Evolutionary conservation across 2,888 invertebrate species (phyloP).

Genomic region (Ochropleura leucogaster): DNA sequence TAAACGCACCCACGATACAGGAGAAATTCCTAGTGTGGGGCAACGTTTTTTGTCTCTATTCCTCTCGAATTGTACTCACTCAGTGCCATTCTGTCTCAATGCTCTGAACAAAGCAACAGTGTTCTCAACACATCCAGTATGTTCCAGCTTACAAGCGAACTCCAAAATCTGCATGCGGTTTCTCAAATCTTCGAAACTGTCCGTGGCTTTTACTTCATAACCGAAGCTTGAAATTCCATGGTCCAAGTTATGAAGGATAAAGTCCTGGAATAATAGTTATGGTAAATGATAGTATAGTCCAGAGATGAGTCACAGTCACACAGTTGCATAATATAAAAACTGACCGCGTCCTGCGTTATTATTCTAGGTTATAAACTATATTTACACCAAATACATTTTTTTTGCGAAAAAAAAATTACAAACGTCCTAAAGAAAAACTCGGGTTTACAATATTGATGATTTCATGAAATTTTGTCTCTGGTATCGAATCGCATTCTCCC

Average conservation of each 20-base stretch:
- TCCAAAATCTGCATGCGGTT: slow-evolving; percentile 90
- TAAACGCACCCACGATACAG: too few relatives aligned
- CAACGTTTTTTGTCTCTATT: neutral
- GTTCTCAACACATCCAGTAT: slow-evolving; percentile 87
- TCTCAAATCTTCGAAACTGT: slow-evolving; percentile 88
- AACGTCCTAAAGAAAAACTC: too few relatives aligned
- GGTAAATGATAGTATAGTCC: neutral
- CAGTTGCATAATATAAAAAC: too few relatives aligned
- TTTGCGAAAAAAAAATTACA: too few relatives aligned
- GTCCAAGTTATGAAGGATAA: slow-evolving; percentile 72
- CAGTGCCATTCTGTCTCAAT: slow-evolving; percentile 76
- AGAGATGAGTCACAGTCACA: neutral
- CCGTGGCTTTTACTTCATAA: slow-evolving; percentile 78
- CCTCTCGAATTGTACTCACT: slow-evolving; percentile 71
- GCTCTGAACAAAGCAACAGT: slow-evolving; percentile 73
- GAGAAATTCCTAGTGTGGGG: too few relatives aligned
- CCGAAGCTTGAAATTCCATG: slow-evolving; percentile 85
- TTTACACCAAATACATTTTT: too few relatives aligned
- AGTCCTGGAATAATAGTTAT: slow-evolving; percentile 70
- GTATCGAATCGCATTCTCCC: too few relatives aligned
- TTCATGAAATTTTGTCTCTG: too few relatives aligned
- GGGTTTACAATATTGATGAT: too few relatives aligned
- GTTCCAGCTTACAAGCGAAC: slow-evolving; percentile 92
- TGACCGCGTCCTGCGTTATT: too few relatives aligned
- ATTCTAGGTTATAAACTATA: too few relatives aligned